Percentiles rank a stretch among this genome's conserved stretches.
phyloP scores from a whole-genome alignment of 1,140 invertebrate species.

The Drosophila sp. region DNA sequence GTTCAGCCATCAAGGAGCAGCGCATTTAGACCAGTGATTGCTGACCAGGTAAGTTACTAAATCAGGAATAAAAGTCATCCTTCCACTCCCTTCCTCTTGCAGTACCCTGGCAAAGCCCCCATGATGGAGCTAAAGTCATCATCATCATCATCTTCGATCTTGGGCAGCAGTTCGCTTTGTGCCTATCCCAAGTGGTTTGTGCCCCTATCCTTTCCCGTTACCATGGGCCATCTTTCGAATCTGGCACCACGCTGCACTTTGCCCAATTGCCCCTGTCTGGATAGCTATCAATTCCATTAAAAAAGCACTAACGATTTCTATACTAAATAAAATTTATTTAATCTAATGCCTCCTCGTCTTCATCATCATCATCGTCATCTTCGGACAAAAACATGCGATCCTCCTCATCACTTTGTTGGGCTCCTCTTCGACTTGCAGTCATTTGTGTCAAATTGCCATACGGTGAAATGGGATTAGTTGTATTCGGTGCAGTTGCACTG shows the following conservation, averaged over 20 bases:
- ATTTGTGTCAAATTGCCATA: background rate
- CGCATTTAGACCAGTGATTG: conserved; percentile 70
- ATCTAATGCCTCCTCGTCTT: conserved; percentile 54
- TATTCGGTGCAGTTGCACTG: background rate
- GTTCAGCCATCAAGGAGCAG: conserved; percentile 54
- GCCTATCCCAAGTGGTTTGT: conserved; percentile 83
- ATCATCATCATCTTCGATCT: conserved; percentile 23
- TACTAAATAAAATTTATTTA: conserved; percentile 61
- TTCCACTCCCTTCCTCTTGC: background rate
- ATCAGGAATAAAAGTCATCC: no score
- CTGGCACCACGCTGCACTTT: conserved; percentile 79
- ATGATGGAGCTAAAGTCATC: conserved; percentile 45
- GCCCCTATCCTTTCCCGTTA: conserved; percentile 79
- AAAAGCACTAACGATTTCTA: background rate
- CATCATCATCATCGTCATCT: conserved; percentile 66
- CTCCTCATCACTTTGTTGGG: conserved; percentile 64
- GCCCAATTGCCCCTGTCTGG: conserved; percentile 79
- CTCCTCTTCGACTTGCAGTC: conserved; percentile 27
- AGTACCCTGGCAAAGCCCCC: conserved; percentile 52
- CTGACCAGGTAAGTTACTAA: conserved; percentile 54
- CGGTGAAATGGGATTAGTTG: conserved; percentile 27
- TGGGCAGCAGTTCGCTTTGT: conserved; percentile 50
- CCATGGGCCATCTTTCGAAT: conserved; percentile 81
- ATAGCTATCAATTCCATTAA: conserved; percentile 78
- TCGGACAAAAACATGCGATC: conserved; percentile 71